Evolutionary conservation across 2,113 vertebrate genomes (phyloP), one percentile per base, ranked within the genome.

Genomic region (Phalacrocorax aristotelis): DNA sequence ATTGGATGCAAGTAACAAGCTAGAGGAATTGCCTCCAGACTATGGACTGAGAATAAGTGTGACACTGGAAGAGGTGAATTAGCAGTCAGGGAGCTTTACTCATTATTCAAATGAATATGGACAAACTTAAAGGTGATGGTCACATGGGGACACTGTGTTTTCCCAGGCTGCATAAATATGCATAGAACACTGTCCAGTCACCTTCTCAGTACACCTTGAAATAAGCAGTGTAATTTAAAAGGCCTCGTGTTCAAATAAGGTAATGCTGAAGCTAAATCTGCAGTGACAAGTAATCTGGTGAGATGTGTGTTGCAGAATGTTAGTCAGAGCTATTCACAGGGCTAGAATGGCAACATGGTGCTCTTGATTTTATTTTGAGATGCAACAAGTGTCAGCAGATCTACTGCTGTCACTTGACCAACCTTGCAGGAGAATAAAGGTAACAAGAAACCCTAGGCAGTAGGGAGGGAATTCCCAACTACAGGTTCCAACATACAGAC

Each of bases 41-140:
- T 48, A 13, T 2, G 36, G 62, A 72, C 36, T 48, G 76, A 77
- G 49, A 32, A 18, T 9, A 48, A 46, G 17, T 34, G 27, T 85
- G 44, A 85, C 21, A 66, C 51, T 77, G 75, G 44, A 72, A 83
- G 68, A 66, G 46, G 22, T 81, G 46, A 90, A 77, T 79, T 93
- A 94, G 60, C 58, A 90, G 49, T 55, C 85, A 88, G 93, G 38
- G 84, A 88, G 76, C 36, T 77, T 51, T 62, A 26, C 25, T 92
- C 88, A 78, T 92, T 95, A 93, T 93, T 93, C 79, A 64, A 70
- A 88, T 95, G 42, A 92, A 62, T 83, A 78, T 27, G 62, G 85
- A 71, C 70, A 83, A 58, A 80, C 27, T 19, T 93, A 77, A 70
- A 87, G 75, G 58, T 65, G 75, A n/a, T 49, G 82, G 27, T 85